Base-by-base conservation (phyloP, 2,888 invertebrate genomes). In the Tenthredo mesomela region DNA sequence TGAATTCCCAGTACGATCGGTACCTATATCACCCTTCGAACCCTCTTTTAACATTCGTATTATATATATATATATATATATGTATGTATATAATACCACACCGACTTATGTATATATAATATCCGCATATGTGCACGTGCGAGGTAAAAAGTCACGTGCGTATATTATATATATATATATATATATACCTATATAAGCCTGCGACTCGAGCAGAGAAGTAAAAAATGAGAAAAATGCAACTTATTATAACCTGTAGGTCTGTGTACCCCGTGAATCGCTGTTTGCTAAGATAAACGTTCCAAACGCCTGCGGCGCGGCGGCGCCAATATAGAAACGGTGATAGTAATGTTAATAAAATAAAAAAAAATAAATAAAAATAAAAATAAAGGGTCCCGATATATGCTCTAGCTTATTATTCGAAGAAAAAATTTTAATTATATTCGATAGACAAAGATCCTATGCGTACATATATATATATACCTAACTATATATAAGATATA, bases 51-150 rank as follows among this genome's bases (percentile, higher is more conserved):
- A 61, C 10, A 61, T 61, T 61, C 61, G 61, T 25, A 10, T 25
- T 25, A 3, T 12, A n/a, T 25, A 25, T 10, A n/a, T 50, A 50
- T 50, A 50, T 50, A 58, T n/a, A 7, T 61, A n/a, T 61, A 9
- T 61, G 0, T 1, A 9, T n/a, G n/a, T n/a, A n/a, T n/a, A n/a
- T n/a, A n/a, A n/a, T n/a, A n/a, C 10, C 21, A n/a, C 25, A 25
- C 61, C 3, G 10, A 25, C 61, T 61, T 25, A 12, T 25, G 61
- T 61, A 47, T 43, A 47, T 43, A 43, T 47, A 12, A 54, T 54
- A 54, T 54, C 54, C 54, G 54, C 54, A 54, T 61, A 61, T 61
- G 61, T 61, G 21, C 61, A 61, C 61, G 61, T 61, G 61, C 61
- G 61, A 61, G 61, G 21, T 12, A 25, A n/a, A 25, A 25, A 21